These are phyloP conservation scores for Astreopora myriophthalma DNA, from an alignment of 64 coral and sea anemone genomes.

Conservation along the genomic window DNA sequence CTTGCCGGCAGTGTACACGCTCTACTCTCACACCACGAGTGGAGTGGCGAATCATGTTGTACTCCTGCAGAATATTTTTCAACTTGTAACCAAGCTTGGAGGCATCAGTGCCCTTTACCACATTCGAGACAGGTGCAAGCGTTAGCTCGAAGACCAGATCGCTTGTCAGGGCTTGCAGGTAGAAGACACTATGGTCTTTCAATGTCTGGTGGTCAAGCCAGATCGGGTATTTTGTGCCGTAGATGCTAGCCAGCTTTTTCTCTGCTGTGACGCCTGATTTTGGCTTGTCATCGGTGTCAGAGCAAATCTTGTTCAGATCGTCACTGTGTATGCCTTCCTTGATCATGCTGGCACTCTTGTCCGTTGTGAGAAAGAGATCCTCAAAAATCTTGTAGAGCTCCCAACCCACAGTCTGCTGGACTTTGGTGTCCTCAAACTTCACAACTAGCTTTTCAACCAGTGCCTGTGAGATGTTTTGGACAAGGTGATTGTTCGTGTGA, in stretches of 20 bases:
- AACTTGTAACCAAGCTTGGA: conserved; percentile 34
- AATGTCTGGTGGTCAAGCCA: conserved; percentile 36
- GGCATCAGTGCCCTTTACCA: background rate
- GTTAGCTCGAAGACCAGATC: conserved; percentile 29
- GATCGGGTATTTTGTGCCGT: conserved; percentile 34
- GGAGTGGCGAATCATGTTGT: too few relatives aligned
- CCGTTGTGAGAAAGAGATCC: conserved; percentile 5
- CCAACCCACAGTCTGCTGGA: conserved; percentile 2
- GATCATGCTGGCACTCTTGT: background rate
- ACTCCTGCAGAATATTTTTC: too few relatives aligned
- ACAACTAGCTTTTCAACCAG: conserved; percentile 7
- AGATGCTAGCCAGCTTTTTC: background rate
- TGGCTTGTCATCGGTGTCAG: background rate
- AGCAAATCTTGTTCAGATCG: conserved; percentile 5
- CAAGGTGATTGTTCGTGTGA: too few relatives aligned
- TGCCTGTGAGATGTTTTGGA: background rate
- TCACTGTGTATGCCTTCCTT: conserved; percentile 4
- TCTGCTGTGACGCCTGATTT: background rate
- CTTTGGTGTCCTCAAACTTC: background rate
- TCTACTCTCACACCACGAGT: too few relatives aligned
- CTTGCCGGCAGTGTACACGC: too few relatives aligned
- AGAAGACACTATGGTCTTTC: conserved; percentile 17
- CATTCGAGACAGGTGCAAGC: background rate
- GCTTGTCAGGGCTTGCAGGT: background rate
- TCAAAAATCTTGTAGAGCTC: background rate